These are phyloP conservation scores for Phyllotis vaccarum DNA, from an alignment of 2,797 vertebrate genomes.

Conservation along the genomic window DNA sequence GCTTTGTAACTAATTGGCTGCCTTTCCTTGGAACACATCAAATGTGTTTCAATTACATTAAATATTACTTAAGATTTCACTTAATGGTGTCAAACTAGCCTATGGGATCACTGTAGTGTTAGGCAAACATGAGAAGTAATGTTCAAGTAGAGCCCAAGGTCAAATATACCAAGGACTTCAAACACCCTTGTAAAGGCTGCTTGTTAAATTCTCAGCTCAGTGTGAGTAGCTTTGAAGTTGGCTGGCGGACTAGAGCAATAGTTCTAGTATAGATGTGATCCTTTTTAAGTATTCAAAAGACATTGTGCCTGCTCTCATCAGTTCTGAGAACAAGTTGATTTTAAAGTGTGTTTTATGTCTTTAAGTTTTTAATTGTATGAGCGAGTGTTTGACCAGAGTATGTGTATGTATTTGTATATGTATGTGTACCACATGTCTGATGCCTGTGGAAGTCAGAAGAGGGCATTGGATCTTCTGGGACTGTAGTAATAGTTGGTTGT, in stretches of 20 bases:
- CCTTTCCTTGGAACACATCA: constrained; percentile 39
- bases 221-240: not conserved
- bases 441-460: not conserved
- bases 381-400: not conserved
- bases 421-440: not conserved
- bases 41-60: constrained; percentile 32
- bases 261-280: not conserved
- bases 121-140: not conserved
- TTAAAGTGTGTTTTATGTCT: not conserved
- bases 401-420: no score
- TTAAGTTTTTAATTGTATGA: not conserved
- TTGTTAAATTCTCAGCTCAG: not conserved
- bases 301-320: not conserved
- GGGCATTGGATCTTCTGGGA: not conserved
- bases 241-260: not conserved
- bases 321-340: constrained; percentile 1
- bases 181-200: not conserved
- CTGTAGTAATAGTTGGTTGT: not conserved
- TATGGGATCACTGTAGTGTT: not conserved
- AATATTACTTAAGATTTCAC: constrained; percentile 4
- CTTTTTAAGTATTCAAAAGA: constrained; percentile 22
- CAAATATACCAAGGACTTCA: not conserved
- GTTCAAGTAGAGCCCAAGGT: not conserved
- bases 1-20: constrained; percentile 57
- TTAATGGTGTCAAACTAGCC: not conserved